phyloP scores from a whole-genome alignment of 2,113 vertebrate genomes.

The Xiphophorus hellerii region DNA sequence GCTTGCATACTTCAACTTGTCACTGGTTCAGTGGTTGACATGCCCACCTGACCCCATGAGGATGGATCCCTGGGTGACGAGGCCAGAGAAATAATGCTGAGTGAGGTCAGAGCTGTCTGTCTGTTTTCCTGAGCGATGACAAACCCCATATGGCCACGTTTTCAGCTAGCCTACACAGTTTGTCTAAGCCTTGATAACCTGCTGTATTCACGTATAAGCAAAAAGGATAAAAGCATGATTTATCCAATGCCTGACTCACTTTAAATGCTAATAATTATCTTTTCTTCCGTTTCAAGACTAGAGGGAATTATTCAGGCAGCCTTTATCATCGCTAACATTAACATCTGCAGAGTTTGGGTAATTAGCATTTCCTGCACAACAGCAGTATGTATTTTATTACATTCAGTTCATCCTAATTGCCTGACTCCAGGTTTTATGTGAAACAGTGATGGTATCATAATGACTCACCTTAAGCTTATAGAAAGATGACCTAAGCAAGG shows the following conservation, averaged over 20 bases:
- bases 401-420: not conserved
- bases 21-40: not conserved
- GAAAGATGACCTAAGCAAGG: constrained; percentile 5
- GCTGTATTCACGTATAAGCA: not conserved
- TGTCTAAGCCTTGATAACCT: not conserved
- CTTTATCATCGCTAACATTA: not conserved
- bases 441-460: constrained; percentile 1
- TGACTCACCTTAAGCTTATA: constrained; percentile 31
- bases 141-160: constrained; percentile 26
- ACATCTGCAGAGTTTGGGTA: not conserved
- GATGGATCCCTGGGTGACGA: constrained; percentile 8
- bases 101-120: constrained; percentile 20
- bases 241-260: not conserved
- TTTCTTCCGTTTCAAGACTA: not conserved
- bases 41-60: constrained; percentile 12
- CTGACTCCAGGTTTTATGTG: constrained; percentile 11
- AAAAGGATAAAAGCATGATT: not conserved
- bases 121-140: constrained; percentile 16
- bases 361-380: not conserved
- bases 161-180: constrained; percentile 6
- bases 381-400: not conserved
- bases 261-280: not conserved
- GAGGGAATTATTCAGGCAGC: too few species aligned
- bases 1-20: not conserved
- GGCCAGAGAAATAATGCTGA: not conserved